Percentiles rank a stretch among this genome's conserved stretches.
phyloP scores from a whole-genome alignment of 2,888 invertebrate genomes.

The Oscheius myriophilus region DNA sequence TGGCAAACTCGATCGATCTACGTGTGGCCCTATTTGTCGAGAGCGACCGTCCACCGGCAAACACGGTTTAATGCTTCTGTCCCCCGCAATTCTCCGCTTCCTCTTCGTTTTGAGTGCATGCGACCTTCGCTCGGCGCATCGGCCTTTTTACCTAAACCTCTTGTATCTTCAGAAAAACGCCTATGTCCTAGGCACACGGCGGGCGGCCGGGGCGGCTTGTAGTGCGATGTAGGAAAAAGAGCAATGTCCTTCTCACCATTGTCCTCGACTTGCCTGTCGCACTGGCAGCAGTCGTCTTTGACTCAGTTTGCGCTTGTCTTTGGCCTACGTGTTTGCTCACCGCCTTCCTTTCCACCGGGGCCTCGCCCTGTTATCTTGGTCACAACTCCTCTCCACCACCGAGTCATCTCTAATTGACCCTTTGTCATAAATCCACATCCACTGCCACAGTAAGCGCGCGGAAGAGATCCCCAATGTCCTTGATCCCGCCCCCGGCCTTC shows the following conservation, averaged over 20 bases:
- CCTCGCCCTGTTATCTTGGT: constrained; percentile 21
- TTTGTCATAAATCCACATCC: too few species aligned
- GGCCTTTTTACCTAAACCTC: too few species aligned
- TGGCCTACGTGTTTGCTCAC: constrained; percentile 24
- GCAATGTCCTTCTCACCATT: constrained; percentile 7
- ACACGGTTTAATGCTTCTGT: constrained; percentile 3
- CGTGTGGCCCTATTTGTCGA: constrained; percentile 24
- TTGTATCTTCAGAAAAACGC: too few species aligned
- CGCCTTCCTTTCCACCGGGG: constrained; percentile 27
- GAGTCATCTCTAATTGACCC: background rate
- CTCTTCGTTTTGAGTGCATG: background rate
- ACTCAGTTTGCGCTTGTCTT: constrained; percentile 30
- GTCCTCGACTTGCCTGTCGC: constrained; percentile 6
- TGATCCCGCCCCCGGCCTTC: constrained; percentile 24
- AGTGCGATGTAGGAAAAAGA: background rate
- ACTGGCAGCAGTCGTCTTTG: constrained; percentile 28
- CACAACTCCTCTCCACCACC: constrained; percentile 2
- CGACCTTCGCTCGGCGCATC: too few species aligned
- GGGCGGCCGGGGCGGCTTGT: too few species aligned
- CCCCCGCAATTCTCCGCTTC: background rate
- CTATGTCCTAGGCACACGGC: too few species aligned
- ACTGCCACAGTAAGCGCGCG: background rate
- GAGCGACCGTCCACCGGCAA: constrained; percentile 9
- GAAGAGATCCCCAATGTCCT: constrained; percentile 21
- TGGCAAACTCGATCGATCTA: constrained; percentile 25